Percentiles rank a stretch among this genome's conserved stretches.
These are phyloP conservation scores for Aphelinus certus DNA, from an alignment of 1,140 invertebrate genomes.

Conservation along the genomic window DNA sequence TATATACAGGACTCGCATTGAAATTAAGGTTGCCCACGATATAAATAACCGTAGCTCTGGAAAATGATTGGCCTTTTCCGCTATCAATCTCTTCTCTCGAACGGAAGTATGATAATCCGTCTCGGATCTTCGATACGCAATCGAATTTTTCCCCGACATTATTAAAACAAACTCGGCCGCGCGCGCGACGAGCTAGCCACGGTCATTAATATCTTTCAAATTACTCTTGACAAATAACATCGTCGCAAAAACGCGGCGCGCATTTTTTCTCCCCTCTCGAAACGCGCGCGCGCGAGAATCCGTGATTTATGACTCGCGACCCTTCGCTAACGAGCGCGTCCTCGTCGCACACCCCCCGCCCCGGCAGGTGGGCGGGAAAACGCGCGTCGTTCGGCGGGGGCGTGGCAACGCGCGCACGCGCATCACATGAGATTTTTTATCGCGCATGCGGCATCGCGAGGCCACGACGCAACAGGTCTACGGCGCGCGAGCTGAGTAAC, in stretches of 20 bases:
- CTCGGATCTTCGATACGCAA: no score
- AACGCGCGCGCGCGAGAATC: neutral
- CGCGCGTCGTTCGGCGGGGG: slow-evolving; percentile 49
- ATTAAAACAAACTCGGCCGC: slow-evolving; percentile 7
- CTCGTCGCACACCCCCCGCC: no score
- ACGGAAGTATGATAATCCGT: no score
- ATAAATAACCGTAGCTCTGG: no score
- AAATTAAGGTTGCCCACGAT: no score
- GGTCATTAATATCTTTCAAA: slow-evolving; percentile 32
- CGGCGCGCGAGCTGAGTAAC: neutral
- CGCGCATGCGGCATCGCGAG: slow-evolving; percentile 45
- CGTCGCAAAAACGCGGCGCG: neutral
- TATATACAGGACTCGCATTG: no score
- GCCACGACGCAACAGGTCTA: neutral
- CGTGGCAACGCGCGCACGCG: slow-evolving; percentile 41
- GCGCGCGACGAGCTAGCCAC: no score
- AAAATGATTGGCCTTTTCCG: no score
- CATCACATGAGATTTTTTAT: slow-evolving; percentile 61
- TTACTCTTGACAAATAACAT: slow-evolving; percentile 28
- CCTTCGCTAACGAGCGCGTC: no score
- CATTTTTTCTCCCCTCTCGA: neutral
- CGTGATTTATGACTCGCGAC: neutral
- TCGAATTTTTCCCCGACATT: neutral
- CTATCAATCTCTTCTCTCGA: no score
- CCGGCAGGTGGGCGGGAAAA: slow-evolving; percentile 50